Percentiles rank a stretch among this genome's conserved stretches.
Evolutionary conservation across 2,888 invertebrate genomes (phyloP).

Genomic region (Hypena proboscidalis): DNA sequence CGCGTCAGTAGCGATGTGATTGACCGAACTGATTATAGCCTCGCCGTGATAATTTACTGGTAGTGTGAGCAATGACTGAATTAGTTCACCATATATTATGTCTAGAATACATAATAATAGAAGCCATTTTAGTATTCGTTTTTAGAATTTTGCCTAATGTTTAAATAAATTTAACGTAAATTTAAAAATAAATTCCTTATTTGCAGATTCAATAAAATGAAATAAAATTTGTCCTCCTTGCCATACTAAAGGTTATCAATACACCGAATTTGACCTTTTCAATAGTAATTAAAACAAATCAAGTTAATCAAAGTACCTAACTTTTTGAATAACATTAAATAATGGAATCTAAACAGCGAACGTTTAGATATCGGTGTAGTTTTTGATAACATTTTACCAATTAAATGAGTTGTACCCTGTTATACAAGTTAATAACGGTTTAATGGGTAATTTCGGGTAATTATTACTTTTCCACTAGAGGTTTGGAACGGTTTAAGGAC

Average conservation of each 20-base stretch:
- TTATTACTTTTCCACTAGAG: conserved; percentile 34
- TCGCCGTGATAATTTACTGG: neutral
- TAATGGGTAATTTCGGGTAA: conserved; percentile 20
- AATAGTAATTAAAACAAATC: conserved; percentile 7
- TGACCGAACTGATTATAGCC: too few species aligned
- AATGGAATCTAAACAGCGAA: conserved; percentile 19
- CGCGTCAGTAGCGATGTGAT: conserved; percentile 10
- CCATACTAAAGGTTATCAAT: too few species aligned
- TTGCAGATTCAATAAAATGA: too few species aligned
- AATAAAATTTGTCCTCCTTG: too few species aligned
- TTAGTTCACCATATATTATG: neutral
- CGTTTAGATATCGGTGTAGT: conserved; percentile 19
- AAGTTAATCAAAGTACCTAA: conserved; percentile 11
- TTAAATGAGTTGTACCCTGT: conserved; percentile 15
- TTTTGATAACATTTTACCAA: conserved; percentile 26
- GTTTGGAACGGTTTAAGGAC: conserved; percentile 5
- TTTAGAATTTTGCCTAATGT: too few species aligned
- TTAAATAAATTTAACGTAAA: too few species aligned
- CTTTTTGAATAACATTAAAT: too few species aligned
- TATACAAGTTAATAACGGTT: conserved; percentile 27
- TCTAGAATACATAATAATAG: too few species aligned
- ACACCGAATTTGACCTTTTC: too few species aligned
- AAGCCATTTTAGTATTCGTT: too few species aligned
- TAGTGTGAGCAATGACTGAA: too few species aligned
- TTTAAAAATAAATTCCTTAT: too few species aligned